phyloP scores from a whole-genome alignment of 2,888 invertebrate species.

The Neuroscelio doddi region DNA sequence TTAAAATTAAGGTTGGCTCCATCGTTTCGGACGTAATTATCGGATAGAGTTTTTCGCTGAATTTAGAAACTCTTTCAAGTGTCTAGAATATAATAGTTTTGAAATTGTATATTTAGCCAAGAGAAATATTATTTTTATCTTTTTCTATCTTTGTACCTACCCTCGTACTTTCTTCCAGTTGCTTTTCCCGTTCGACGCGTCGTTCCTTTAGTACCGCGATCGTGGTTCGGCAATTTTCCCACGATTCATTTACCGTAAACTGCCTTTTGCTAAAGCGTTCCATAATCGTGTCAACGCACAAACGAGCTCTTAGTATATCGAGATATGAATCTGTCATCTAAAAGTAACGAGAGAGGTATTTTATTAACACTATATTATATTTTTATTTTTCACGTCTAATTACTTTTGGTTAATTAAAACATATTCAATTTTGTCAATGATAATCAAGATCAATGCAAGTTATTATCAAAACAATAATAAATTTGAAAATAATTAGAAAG shows the following conservation, averaged over 20 bases:
- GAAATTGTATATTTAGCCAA: slow-evolving; percentile 14
- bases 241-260: slow-evolving; percentile 78
- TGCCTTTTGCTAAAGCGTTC: slow-evolving; percentile 80
- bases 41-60: slow-evolving; percentile 84
- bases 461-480: too few relatives aligned
- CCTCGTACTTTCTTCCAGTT: slow-evolving; percentile 65
- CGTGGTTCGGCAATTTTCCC: slow-evolving; percentile 82
- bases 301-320: slow-evolving; percentile 78
- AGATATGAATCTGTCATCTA: slow-evolving; percentile 81
- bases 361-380: not conserved
- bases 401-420: too few relatives aligned
- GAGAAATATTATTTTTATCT: slow-evolving; percentile 8
- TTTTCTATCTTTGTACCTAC: slow-evolving; percentile 53
- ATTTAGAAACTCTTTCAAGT: slow-evolving; percentile 78
- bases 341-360: slow-evolving; percentile 53
- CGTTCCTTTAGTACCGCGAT: slow-evolving; percentile 73
- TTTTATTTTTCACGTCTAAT: too few relatives aligned
- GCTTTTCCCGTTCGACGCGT: slow-evolving; percentile 73
- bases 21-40: slow-evolving; percentile 79
- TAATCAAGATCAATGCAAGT: too few relatives aligned
- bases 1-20: slow-evolving; percentile 75
- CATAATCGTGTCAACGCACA: slow-evolving; percentile 80
- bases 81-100: slow-evolving; percentile 71
- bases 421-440: too few relatives aligned
- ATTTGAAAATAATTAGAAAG: too few relatives aligned